Percentiles rank a stretch among this genome's conserved stretches.
These are phyloP conservation scores for Cassiopea xamachana DNA, from an alignment of 30 jellyfish, hydroid and myxozoan genomes.

Conservation along the genomic window DNA sequence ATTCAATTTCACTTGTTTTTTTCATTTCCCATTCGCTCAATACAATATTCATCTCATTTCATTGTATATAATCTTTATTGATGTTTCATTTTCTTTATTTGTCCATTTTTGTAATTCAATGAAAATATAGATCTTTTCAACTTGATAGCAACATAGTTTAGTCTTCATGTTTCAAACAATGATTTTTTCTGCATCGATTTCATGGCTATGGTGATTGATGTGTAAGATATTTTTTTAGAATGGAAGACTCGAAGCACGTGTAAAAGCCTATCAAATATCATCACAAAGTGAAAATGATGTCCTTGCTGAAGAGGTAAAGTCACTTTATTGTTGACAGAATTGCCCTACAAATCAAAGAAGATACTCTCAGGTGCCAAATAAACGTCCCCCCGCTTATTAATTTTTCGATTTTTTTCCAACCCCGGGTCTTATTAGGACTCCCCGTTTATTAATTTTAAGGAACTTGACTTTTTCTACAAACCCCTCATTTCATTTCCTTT, in stretches of 20 bases:
- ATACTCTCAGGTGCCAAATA: no score
- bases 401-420: no score
- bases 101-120: background rate
- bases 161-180: background rate
- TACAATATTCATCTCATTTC: background rate
- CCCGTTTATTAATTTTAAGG: no score
- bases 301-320: constrained; percentile 83
- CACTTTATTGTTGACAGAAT: no score
- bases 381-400: no score
- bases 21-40: background rate
- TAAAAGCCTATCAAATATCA: constrained; percentile 85
- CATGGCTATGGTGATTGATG: background rate
- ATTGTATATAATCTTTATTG: background rate
- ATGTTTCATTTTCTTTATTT: background rate
- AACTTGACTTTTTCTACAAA: no score
- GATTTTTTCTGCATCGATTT: background rate
- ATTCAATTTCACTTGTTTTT: background rate
- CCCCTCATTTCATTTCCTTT: no score
- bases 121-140: no score
- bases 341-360: no score
- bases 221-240: constrained; percentile 19
- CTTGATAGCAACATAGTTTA: no score
- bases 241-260: constrained; percentile 90
- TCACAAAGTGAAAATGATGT: constrained; percentile 90
- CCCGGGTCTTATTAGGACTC: no score